Conservation (phyloP, 2,113 vertebrate genomes). For the Pagrus major region DNA sequence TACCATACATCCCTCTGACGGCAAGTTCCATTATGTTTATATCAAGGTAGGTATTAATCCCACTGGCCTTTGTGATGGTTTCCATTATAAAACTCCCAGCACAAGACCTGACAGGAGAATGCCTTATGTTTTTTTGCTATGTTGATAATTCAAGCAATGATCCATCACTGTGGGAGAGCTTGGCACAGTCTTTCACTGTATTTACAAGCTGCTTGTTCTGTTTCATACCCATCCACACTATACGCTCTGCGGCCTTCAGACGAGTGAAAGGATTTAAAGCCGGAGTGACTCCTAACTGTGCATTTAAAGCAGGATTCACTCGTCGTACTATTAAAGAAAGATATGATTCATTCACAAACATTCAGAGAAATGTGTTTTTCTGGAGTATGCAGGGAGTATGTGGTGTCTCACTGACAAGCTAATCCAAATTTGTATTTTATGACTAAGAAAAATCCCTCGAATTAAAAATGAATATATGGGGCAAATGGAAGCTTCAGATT, state of each 20-base stretch:
- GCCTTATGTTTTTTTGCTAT: constrained; percentile 13
- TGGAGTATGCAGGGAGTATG: not conserved
- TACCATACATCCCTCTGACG: constrained; percentile 2
- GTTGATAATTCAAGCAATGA: constrained; percentile 41
- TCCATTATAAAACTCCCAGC: constrained; percentile 45
- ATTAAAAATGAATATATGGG: constrained; percentile 25
- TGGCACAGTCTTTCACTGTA: constrained; percentile 12
- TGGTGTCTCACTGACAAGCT: constrained; percentile 24
- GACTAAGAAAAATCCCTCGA: constrained; percentile 26
- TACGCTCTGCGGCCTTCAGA: not conserved
- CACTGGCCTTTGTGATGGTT: constrained; percentile 6
- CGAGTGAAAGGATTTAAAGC: constrained; percentile 3
- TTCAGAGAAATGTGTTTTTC: constrained; percentile 8
- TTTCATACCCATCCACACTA: not conserved
- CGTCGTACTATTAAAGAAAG: not conserved
- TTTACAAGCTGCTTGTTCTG: not conserved
- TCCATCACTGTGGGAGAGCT: constrained; percentile 38
- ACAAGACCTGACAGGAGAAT: constrained; percentile 15
- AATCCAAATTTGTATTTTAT: constrained; percentile 44
- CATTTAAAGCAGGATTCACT: constrained; percentile 21
- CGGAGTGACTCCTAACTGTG: not conserved
- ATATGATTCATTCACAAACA: constrained; percentile 29
- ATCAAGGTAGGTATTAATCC: constrained; percentile 52
- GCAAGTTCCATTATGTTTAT: constrained; percentile 40
- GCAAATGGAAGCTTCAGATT: constrained; percentile 38